phyloP scores from a whole-genome alignment of 2,888 invertebrate genomes.

The Chloroclysta siterata region DNA sequence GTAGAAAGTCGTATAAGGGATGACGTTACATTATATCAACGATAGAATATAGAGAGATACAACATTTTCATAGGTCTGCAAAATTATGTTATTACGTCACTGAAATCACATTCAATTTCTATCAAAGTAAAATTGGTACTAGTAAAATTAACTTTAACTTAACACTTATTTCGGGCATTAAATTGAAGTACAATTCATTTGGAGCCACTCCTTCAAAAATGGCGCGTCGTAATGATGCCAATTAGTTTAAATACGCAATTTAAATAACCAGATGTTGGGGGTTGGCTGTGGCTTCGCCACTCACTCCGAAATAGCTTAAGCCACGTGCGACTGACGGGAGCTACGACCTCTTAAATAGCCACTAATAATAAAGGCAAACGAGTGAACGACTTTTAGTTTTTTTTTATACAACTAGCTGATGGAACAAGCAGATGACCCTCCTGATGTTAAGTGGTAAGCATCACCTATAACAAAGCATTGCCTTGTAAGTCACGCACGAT shows the following conservation, averaged over 20 bases:
- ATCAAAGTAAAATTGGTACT: conserved; percentile 10
- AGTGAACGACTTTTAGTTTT: conserved; percentile 70
- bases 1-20: conserved; percentile 20
- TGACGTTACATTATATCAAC: background rate
- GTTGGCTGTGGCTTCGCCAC: conserved; percentile 49
- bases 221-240: conserved; percentile 60
- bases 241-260: conserved; percentile 71
- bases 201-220: conserved; percentile 57
- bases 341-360: conserved; percentile 62
- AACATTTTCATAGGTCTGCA: background rate
- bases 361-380: conserved; percentile 75
- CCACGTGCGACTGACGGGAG: conserved; percentile 56
- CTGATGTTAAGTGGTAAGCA: too few relatives aligned
- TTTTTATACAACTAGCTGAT: too few relatives aligned
- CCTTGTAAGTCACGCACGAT: too few relatives aligned
- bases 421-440: too few relatives aligned
- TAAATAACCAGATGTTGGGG: conserved; percentile 65
- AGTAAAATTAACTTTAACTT: conserved; percentile 40
- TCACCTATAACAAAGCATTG: too few relatives aligned
- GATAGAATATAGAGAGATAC: too few relatives aligned
- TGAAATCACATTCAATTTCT: background rate
- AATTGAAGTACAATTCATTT: conserved; percentile 59
- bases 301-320: conserved; percentile 50
- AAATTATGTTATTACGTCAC: background rate
- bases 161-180: conserved; percentile 52